Conservation (phyloP, 2,797 vertebrate species). For the Peromyscus attwateri region DNA sequence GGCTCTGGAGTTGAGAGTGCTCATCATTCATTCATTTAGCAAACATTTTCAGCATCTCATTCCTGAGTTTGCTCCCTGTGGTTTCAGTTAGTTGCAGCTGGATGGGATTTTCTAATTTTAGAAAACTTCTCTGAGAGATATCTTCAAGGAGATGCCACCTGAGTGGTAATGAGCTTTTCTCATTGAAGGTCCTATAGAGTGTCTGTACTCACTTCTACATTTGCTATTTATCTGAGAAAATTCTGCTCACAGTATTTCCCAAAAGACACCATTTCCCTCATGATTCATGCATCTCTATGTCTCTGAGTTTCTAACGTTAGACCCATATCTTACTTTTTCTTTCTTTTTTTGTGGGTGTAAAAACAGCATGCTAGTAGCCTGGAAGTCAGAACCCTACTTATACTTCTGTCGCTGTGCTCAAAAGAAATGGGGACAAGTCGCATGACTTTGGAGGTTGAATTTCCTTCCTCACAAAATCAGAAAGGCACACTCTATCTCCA, state of each 20-base stretch:
- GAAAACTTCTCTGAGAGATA: background rate
- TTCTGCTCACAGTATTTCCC: background rate
- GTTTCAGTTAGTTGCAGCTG: background rate
- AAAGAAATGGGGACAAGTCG: background rate
- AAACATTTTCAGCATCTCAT: background rate
- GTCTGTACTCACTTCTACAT: background rate
- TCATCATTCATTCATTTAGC: background rate
- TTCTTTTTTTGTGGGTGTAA: background rate
- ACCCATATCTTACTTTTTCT: background rate
- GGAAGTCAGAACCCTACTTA: conserved; percentile 19
- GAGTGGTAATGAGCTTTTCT: background rate
- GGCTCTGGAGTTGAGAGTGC: background rate
- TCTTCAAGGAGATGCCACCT: background rate
- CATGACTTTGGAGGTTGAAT: conserved; percentile 1
- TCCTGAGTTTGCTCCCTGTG: background rate
- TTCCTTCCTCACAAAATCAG: conserved; percentile 13
- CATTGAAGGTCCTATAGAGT: background rate
- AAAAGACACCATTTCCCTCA: background rate
- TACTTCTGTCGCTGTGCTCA: background rate
- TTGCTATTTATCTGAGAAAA: conserved; percentile 38
- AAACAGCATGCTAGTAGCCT: background rate
- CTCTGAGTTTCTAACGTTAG: background rate
- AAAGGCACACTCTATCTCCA: background rate
- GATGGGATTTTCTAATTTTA: background rate
- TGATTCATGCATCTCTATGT: background rate